These are phyloP conservation scores for Chromoteleia sp. DNA, from an alignment of 2,888 invertebrate species.

Conservation along the genomic window DNA sequence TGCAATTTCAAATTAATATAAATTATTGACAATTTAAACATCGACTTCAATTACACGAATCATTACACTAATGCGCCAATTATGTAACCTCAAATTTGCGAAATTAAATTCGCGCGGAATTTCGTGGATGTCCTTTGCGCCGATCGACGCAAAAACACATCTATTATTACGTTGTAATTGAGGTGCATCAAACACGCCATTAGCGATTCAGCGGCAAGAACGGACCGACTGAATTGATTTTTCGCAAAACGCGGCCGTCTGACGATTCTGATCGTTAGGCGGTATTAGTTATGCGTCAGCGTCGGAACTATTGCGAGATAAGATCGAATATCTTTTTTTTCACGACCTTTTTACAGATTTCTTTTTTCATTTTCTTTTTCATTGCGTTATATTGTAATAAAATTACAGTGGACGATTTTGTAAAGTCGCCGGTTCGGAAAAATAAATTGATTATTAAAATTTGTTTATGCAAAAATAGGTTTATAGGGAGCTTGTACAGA, in stretches of 20 bases:
- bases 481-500: too few relatives aligned
- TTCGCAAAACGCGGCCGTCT: slow-evolving; percentile 27
- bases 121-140: slow-evolving; percentile 21
- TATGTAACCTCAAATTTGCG: slow-evolving; percentile 29
- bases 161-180: slow-evolving; percentile 41
- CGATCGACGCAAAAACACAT: slow-evolving; percentile 21
- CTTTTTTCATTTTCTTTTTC: neutral
- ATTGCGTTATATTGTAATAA: too few relatives aligned
- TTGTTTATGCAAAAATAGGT: too few relatives aligned
- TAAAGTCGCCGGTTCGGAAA: too few relatives aligned
- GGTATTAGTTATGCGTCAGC: neutral
- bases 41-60: slow-evolving; percentile 33
- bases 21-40: slow-evolving; percentile 39
- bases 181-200: slow-evolving; percentile 27
- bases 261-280: slow-evolving; percentile 5
- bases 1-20: slow-evolving; percentile 24
- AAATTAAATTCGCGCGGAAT: slow-evolving; percentile 25
- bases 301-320: neutral
- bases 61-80: slow-evolving; percentile 40
- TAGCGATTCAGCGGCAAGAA: slow-evolving; percentile 11
- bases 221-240: slow-evolving; percentile 25
- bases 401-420: too few relatives aligned
- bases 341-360: neutral
- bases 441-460: too few relatives aligned
- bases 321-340: neutral